phyloP scores from a whole-genome alignment of 1,140 invertebrate genomes.

The Sycophaga agraensis region DNA sequence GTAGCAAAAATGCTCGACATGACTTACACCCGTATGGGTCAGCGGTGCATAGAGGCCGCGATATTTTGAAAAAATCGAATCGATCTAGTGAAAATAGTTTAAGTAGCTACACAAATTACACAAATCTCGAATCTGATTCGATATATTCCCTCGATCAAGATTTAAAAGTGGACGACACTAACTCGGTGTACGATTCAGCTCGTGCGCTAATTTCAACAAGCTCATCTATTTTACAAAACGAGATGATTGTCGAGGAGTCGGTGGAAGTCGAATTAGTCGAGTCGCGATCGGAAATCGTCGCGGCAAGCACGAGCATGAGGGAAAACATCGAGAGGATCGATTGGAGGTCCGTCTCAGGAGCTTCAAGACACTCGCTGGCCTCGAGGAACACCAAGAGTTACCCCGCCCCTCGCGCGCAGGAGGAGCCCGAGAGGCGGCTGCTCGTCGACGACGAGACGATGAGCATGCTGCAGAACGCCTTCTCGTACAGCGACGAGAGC shows the following conservation, averaged over 20 bases:
- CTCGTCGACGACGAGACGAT: slow-evolving; percentile 11
- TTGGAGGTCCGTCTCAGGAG: neutral
- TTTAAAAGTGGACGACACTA: too few relatives aligned
- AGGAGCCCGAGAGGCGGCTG: neutral
- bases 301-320: neutral
- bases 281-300: neutral
- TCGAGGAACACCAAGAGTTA: neutral
- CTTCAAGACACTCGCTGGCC: neutral
- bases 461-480: neutral
- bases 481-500: slow-evolving; percentile 6
- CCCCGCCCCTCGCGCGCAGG: neutral
- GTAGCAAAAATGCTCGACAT: neutral
- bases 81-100: too few relatives aligned
- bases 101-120: too few relatives aligned
- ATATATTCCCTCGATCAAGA: too few relatives aligned
- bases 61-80: too few relatives aligned
- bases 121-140: too few relatives aligned
- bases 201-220: too few relatives aligned
- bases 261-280: neutral
- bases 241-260: neutral
- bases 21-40: too few relatives aligned
- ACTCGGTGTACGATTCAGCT: too few relatives aligned
- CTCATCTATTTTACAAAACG: neutral
- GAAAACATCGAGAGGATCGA: neutral
- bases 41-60: too few relatives aligned